Conservation (phyloP, 2,888 invertebrate species). For the Frankliniella intonsa region DNA sequence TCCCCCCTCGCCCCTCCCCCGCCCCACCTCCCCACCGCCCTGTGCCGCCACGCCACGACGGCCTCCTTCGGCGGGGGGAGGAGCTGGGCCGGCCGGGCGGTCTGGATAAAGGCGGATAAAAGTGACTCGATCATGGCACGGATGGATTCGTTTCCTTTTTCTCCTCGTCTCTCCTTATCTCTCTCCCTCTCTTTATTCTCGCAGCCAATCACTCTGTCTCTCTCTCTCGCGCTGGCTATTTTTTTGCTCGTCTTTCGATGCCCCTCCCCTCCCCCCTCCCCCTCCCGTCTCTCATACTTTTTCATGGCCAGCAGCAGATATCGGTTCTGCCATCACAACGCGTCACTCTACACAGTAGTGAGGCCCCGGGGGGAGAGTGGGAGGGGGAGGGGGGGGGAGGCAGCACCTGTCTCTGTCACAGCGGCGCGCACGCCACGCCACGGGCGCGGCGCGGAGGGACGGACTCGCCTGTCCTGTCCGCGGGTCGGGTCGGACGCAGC, state of each 20-base stretch:
- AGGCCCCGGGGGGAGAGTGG: background rate
- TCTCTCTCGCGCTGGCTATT: background rate
- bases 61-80: no score
- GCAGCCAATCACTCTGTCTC: background rate
- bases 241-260: background rate
- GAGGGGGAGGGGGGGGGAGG: background rate
- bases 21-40: no score
- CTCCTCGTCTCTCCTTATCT: no score
- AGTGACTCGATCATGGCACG: no score
- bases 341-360: background rate
- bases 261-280: background rate
- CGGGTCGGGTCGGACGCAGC: background rate
- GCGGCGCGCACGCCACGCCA: background rate
- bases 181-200: background rate
- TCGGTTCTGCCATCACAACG: background rate
- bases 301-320: background rate
- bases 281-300: no score
- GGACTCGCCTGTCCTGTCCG: background rate
- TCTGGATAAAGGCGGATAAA: no score
- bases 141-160: no score
- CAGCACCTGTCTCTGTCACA: background rate
- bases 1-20: no score
- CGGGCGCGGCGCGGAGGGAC: background rate
- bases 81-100: no score
- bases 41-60: no score